Conservation (phyloP, 92 coral and sea anemone species). For the Paragorgia papillata region DNA sequence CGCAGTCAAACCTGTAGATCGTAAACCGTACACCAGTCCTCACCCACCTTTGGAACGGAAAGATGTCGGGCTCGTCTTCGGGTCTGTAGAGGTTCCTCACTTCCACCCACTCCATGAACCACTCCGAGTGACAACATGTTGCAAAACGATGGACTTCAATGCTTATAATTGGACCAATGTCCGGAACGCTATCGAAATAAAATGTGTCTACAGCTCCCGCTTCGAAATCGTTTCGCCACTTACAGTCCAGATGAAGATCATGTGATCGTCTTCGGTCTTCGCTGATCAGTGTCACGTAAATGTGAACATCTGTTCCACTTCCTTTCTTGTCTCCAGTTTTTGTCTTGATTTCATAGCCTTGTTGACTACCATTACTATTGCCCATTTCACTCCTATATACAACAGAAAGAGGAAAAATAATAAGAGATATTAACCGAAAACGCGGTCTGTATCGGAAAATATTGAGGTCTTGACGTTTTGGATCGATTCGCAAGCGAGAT, state of each 20-base stretch:
- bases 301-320: constrained; percentile 93
- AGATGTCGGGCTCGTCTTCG: constrained; percentile 58
- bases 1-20: constrained; percentile 78
- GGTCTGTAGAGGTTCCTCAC: constrained; percentile 58
- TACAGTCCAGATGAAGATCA: constrained; percentile 86
- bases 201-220: constrained; percentile 81
- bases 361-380: not conserved
- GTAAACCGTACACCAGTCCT: constrained; percentile 72
- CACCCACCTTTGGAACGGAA: constrained; percentile 97
- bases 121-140: constrained; percentile 50
- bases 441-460: no score
- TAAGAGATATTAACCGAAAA: no score
- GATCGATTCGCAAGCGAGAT: no score
- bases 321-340: constrained; percentile 98
- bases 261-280: constrained; percentile 78
- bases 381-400: constrained; percentile 17
- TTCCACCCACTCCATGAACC: constrained; percentile 92
- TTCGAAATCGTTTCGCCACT: constrained; percentile 96
- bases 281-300: constrained; percentile 73
- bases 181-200: constrained; percentile 65
- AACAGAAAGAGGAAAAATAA: no score
- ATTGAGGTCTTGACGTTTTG: no score
- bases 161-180: constrained; percentile 69
- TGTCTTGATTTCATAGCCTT: constrained; percentile 64
- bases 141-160: constrained; percentile 52